Evolutionary conservation across 2,888 invertebrate genomes (phyloP).

Genomic region (Acrobasis suavella): DNA sequence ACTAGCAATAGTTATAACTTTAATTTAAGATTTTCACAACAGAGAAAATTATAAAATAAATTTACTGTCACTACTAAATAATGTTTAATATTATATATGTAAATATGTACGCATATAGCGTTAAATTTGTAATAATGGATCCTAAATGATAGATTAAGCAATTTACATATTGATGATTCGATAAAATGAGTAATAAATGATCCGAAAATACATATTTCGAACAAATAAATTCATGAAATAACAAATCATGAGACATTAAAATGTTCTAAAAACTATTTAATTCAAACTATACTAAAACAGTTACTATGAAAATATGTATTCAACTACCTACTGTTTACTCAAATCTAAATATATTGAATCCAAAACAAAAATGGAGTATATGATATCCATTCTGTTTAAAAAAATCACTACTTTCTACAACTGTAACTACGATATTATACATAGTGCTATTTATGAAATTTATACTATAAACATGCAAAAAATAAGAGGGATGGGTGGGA

Average conservation of each 20-base stretch:
- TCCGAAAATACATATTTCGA: background rate
- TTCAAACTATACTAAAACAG: background rate
- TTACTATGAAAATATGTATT: background rate
- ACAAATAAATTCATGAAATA: background rate
- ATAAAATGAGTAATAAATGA: background rate
- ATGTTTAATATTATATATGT: too few relatives aligned
- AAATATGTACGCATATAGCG: too few relatives aligned
- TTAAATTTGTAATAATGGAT: too few relatives aligned
- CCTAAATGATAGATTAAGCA: background rate
- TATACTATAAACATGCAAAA: constrained; percentile 21
- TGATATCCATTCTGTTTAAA: constrained; percentile 6
- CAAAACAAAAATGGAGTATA: constrained; percentile 5
- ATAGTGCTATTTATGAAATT: constrained; percentile 23
- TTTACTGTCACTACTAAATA: too few relatives aligned
- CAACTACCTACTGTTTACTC: background rate
- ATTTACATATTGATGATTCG: background rate
- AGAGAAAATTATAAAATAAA: background rate
- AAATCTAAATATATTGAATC: background rate
- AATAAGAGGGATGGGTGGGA: constrained; percentile 18
- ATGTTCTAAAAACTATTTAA: background rate
- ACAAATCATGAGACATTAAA: background rate
- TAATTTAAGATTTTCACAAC: background rate
- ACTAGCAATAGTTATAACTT: background rate
- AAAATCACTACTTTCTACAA: constrained; percentile 7
- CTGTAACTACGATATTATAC: constrained; percentile 17